phyloP scores from a whole-genome alignment of 2,888 invertebrate species.

The Archips xylosteana region DNA sequence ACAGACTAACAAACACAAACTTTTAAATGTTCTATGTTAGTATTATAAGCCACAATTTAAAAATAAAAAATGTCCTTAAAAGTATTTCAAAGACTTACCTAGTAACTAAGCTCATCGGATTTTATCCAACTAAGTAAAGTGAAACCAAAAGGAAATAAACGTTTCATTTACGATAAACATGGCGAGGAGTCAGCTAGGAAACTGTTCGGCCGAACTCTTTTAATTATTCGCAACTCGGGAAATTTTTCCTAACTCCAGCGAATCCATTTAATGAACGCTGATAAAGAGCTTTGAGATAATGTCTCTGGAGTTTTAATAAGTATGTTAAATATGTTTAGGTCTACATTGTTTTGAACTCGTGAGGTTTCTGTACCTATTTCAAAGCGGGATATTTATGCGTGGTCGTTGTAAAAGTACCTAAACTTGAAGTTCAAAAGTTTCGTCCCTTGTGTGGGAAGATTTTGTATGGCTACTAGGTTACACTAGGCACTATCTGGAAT shows the following conservation, averaged over 20 bases:
- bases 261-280: slow-evolving; percentile 43
- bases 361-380: too few species aligned
- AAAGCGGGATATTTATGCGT: too few species aligned
- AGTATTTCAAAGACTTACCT: background rate
- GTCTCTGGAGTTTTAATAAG: slow-evolving; percentile 10
- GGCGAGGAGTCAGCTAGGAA: slow-evolving; percentile 45
- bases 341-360: too few species aligned
- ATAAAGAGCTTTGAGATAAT: slow-evolving; percentile 27
- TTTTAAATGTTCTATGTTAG: too few species aligned
- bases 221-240: slow-evolving; percentile 46
- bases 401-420: too few species aligned
- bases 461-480: too few species aligned
- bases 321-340: slow-evolving; percentile 8
- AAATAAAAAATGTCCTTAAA: background rate
- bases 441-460: too few species aligned
- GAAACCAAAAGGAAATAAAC: slow-evolving; percentile 27
- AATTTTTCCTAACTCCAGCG: slow-evolving; percentile 42
- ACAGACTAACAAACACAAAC: too few species aligned
- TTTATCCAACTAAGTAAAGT: slow-evolving; percentile 3
- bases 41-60: too few species aligned
- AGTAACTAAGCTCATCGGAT: background rate
- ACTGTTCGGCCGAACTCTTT: slow-evolving; percentile 49
- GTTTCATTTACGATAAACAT: slow-evolving; percentile 44
- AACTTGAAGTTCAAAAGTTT: too few species aligned
- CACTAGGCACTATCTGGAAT: too few species aligned